Percentiles rank a stretch among this genome's conserved stretches.
Evolutionary conservation across 2,888 invertebrate genomes (phyloP).

Genomic region (Scaptomyza parva): DNA sequence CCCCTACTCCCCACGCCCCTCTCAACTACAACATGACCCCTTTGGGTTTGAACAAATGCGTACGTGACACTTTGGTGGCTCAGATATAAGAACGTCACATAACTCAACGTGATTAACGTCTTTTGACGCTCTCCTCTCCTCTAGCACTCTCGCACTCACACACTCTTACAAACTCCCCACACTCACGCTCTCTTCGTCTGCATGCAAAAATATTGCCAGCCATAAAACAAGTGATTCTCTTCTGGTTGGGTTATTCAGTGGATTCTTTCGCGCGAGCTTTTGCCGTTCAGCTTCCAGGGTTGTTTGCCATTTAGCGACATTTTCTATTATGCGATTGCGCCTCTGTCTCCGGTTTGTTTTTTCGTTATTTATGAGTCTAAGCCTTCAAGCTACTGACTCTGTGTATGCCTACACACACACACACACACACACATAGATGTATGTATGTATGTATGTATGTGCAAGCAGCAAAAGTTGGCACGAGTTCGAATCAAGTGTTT

Average conservation of each 20-base stretch:
- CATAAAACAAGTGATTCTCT: constrained; percentile 69
- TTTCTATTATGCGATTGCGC: constrained; percentile 67
- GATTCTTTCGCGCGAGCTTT: constrained; percentile 20
- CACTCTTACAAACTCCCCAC: background rate
- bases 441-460: background rate
- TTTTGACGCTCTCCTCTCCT: constrained; percentile 64
- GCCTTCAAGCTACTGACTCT: constrained; percentile 26
- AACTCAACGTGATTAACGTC: constrained; percentile 85
- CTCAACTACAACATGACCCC: background rate
- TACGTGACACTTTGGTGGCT: constrained; percentile 82
- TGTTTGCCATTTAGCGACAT: constrained; percentile 69
- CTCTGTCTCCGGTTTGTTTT: constrained; percentile 36
- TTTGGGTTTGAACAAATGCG: constrained; percentile 78
- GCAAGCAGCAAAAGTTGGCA: background rate
- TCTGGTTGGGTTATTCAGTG: constrained; percentile 27
- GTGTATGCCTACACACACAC: constrained; percentile 5
- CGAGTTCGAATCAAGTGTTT: background rate
- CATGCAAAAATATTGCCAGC: constrained; percentile 78
- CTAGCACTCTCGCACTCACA: background rate
- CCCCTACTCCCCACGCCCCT: background rate
- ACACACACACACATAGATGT: too few species aligned
- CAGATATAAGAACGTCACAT: constrained; percentile 84
- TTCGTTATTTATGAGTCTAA: constrained; percentile 36
- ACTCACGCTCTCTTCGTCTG: constrained; percentile 14
- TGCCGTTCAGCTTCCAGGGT: constrained; percentile 20